Conservation (phyloP, 1,140 invertebrate species). For the Belonocnema kinseyi region DNA sequence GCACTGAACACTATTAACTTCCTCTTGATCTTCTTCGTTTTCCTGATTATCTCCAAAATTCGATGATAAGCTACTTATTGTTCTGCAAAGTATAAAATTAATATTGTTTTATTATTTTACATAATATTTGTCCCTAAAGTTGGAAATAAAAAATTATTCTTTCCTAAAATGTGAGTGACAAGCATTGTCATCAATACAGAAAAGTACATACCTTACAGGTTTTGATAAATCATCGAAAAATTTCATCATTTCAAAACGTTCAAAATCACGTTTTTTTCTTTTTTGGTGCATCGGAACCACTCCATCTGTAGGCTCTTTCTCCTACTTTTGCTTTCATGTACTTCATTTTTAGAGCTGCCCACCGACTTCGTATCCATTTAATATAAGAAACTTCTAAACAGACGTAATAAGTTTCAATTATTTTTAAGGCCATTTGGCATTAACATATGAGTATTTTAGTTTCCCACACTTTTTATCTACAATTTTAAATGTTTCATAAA, state of each 20-base stretch:
- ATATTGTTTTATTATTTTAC: background rate
- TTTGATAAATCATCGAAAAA: background rate
- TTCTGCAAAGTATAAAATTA: background rate
- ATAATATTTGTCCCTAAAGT: background rate
- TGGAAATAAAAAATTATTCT: background rate
- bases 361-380: background rate
- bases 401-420: no score
- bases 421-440: no score
- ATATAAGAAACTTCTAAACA: background rate
- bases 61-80: background rate
- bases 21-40: background rate
- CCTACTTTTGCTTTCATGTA: background rate
- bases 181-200: background rate
- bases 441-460: no score
- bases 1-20: background rate
- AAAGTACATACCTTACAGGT: background rate
- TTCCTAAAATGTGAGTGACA: background rate
- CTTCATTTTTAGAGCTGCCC: background rate
- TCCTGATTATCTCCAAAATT: background rate
- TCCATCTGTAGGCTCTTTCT: background rate
- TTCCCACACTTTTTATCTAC: no score
- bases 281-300: background rate
- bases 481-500: no score
- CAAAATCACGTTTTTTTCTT: background rate
- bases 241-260: conserved; percentile 5